A percentile compares a stretch with the other conserved stretches of the same genome.
These are phyloP conservation scores for Dipodomys ordii DNA, from an alignment of 2,113 vertebrate genomes.

Conservation along the genomic window DNA sequence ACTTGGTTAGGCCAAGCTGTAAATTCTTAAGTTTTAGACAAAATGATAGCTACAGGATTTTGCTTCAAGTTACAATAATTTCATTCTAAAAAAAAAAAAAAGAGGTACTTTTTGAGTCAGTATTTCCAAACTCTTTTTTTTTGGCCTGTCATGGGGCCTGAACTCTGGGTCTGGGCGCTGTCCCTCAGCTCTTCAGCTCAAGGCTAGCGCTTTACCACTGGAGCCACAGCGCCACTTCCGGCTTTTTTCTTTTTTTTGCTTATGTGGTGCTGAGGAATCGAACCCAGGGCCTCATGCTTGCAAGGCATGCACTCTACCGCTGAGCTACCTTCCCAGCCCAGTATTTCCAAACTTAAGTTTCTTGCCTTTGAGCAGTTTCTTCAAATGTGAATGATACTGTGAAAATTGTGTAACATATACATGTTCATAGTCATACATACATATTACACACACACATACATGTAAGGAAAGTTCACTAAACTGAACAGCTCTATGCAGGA, in stretches of 20 bases:
- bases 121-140: constrained; percentile 3
- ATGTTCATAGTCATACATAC: too few species aligned
- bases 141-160: too few species aligned
- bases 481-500: background rate
- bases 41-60: background rate
- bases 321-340: too few species aligned
- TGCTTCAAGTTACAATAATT: background rate
- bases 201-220: too few species aligned
- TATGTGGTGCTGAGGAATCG: too few species aligned
- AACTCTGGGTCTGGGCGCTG: too few species aligned
- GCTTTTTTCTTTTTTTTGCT: too few species aligned
- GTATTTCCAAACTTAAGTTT: constrained; percentile 38
- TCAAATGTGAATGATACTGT: constrained; percentile 33
- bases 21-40: constrained; percentile 54
- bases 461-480: background rate
- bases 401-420: background rate
- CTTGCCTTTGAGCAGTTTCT: constrained; percentile 48
- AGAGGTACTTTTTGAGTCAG: background rate
- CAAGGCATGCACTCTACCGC: too few species aligned
- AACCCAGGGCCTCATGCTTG: too few species aligned
- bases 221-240: too few species aligned
- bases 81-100: background rate
- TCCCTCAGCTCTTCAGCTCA: too few species aligned
- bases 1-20: background rate
- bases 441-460: too few species aligned